Evolutionary conservation across 2,113 vertebrate species (phyloP).

Genomic region (Corythoichthys haematopterus): DNA sequence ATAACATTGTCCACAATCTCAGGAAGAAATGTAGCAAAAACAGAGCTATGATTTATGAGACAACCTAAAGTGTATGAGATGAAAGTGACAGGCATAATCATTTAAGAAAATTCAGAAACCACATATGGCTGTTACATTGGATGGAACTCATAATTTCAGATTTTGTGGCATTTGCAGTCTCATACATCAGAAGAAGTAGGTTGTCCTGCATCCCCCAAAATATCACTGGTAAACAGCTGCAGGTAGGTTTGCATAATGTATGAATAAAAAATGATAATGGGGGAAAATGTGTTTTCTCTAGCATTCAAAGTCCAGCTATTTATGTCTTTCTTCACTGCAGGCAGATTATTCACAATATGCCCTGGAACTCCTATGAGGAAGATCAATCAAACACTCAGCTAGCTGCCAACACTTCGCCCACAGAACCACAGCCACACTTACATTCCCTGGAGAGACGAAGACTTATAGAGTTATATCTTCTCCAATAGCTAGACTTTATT

Average conservation of each 20-base stretch:
- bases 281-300: conserved; percentile 12
- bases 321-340: background rate
- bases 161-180: background rate
- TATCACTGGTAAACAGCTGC: conserved; percentile 20
- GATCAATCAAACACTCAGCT: conserved; percentile 41
- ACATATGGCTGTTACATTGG: background rate
- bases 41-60: background rate
- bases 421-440: conserved; percentile 5
- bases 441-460: background rate
- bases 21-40: background rate
- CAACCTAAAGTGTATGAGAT: background rate
- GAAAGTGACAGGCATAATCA: background rate
- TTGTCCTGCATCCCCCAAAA: conserved; percentile 14
- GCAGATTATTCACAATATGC: background rate
- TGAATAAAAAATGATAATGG: conserved; percentile 15
- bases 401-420: conserved; percentile 20
- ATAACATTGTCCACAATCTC: background rate
- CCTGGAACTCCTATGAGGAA: background rate
- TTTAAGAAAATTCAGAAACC: background rate
- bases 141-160: background rate
- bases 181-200: background rate
- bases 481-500: background rate
- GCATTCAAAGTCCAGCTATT: conserved; percentile 10
- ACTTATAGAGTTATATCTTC: background rate
- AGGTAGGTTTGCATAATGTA: conserved; percentile 35